Evolutionary conservation across 2,888 invertebrate genomes (phyloP).

Genomic region (Drosophila pegasa): DNA sequence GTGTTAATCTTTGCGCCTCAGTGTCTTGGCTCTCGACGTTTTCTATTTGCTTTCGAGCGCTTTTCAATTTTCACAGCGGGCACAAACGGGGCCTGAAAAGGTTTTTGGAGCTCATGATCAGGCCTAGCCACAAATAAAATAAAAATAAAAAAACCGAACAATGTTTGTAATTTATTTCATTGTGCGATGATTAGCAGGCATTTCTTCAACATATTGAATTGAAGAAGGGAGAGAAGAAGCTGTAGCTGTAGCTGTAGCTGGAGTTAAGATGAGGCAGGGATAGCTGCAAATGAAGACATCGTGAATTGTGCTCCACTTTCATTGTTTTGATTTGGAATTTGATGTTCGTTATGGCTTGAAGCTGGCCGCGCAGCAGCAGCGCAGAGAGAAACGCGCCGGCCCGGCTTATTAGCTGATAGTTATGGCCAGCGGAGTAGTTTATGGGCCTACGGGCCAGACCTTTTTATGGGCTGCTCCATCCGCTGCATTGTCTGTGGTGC

Average conservation of each 20-base stretch:
- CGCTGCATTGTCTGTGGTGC: constrained; percentile 41
- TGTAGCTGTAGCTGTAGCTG: not conserved
- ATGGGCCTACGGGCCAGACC: constrained; percentile 11
- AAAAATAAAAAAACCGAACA: constrained; percentile 48
- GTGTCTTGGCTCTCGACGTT: constrained; percentile 49
- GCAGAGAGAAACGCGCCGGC: constrained; percentile 3
- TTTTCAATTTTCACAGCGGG: constrained; percentile 77
- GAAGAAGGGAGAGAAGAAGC: not conserved
- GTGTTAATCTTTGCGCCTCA: constrained; percentile 74
- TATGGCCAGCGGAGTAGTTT: constrained; percentile 41
- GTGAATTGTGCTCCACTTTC: constrained; percentile 70
- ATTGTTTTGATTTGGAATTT: constrained; percentile 54
- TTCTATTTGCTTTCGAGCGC: constrained; percentile 76
- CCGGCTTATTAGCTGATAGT: constrained; percentile 73
- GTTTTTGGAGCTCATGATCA: constrained; percentile 35
- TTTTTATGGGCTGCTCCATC: constrained; percentile 51
- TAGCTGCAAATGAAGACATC: constrained; percentile 25
- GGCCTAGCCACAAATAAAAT: constrained; percentile 29
- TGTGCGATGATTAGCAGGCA: constrained; percentile 81
- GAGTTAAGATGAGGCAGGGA: not conserved
- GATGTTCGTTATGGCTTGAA: constrained; percentile 42
- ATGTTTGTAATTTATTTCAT: constrained; percentile 82
- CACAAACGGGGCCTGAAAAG: constrained; percentile 9
- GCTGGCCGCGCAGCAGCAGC: constrained; percentile 5
- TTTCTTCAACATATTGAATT: constrained; percentile 52